Conservation (phyloP, 2,888 invertebrate genomes). For the Troilus luridus region DNA sequence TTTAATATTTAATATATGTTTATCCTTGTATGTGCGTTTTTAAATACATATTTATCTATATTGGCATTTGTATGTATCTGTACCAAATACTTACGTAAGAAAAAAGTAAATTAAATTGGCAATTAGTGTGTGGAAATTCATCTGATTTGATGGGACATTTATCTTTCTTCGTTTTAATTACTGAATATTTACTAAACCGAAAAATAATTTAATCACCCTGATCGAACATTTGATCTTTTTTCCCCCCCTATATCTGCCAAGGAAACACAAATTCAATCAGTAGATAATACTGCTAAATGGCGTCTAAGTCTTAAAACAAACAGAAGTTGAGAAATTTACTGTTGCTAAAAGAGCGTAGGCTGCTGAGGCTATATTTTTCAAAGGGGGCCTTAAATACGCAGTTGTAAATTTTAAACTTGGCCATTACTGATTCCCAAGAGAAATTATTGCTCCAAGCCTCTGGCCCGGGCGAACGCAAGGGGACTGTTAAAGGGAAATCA, state of each 20-base stretch:
- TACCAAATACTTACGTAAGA: too few species aligned
- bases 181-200: too few species aligned
- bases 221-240: too few species aligned
- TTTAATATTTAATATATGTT: too few species aligned
- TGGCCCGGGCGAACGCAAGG: background rate
- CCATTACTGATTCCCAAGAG: background rate
- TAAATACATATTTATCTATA: too few species aligned
- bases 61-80: too few species aligned
- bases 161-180: too few species aligned
- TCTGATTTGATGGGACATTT: too few species aligned
- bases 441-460: background rate
- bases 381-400: background rate
- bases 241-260: background rate
- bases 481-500: background rate
- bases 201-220: too few species aligned
- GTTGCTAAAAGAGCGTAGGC: background rate
- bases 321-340: background rate
- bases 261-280: background rate
- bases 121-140: too few species aligned
- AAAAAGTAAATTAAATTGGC: too few species aligned
- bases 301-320: background rate
- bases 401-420: background rate
- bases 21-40: too few species aligned
- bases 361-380: background rate
- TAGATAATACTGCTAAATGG: background rate